Conservation (phyloP, 2,888 invertebrate genomes). For the Sphaerophoria rueppellii region DNA sequence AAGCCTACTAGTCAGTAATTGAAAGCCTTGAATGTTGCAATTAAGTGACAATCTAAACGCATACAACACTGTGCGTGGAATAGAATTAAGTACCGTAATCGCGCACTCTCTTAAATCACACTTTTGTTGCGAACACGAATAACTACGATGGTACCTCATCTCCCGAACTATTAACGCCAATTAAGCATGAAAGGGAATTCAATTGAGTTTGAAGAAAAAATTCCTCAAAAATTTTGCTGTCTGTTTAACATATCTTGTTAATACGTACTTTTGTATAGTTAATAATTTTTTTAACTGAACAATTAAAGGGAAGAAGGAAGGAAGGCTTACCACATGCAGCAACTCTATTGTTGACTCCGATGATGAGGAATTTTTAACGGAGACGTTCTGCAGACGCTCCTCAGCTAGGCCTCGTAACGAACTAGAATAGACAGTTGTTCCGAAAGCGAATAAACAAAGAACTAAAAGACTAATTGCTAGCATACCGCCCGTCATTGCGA, state of each 20-base stretch:
- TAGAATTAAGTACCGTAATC: constrained; percentile 36
- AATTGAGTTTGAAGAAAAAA: neutral
- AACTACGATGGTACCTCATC: neutral
- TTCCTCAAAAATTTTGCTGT: neutral
- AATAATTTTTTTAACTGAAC: constrained; percentile 1
- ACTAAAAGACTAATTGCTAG: constrained; percentile 77
- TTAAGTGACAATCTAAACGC: constrained; percentile 35
- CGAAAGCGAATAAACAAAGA: constrained; percentile 78
- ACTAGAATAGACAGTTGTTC: constrained; percentile 76
- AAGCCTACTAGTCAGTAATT: neutral
- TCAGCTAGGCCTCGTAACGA: constrained; percentile 64
- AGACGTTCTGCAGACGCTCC: constrained; percentile 8
- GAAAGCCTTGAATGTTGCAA: constrained; percentile 54
- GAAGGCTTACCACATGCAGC: constrained; percentile 80
- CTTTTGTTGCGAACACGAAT: neutral
- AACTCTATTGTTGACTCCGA: constrained; percentile 78
- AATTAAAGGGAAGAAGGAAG: constrained; percentile 8
- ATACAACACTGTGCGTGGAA: constrained; percentile 11
- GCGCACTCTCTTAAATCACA: constrained; percentile 51
- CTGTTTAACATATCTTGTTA: neutral
- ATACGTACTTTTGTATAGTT: constrained; percentile 49
- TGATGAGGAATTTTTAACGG: constrained; percentile 26
- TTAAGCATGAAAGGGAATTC: constrained; percentile 45
- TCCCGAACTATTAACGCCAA: constrained; percentile 34
- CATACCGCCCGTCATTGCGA: constrained; percentile 79